Evolutionary conservation across 2,888 invertebrate genomes (phyloP), one percentile per base, ranked within the genome.

Genomic region (Hirtodrosophila histrioides): DNA sequence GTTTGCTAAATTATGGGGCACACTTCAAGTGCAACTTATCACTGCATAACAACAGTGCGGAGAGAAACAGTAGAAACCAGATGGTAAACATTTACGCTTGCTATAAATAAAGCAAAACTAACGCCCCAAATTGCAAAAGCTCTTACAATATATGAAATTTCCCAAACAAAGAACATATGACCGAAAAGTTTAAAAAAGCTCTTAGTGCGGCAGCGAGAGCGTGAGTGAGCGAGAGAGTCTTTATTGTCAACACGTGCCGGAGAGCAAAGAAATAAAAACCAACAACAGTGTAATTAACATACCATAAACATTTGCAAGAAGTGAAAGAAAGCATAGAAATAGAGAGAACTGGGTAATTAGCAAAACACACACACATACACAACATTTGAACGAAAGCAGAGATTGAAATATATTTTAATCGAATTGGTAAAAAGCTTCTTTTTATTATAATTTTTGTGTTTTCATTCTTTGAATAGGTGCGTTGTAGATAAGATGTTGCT

Each of bases 81-180:
- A 46, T 64, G 51, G 33, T 51, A 39, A 29, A 49, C 49, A 75
- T 62, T 56, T 56, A 63, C 46, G 17, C 17, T n/a, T n/a, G n/a
- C n/a, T n/a, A n/a, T n/a, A n/a, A n/a, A 17, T 17, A 17, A n/a
- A n/a, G n/a, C 43, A 40, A 24, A 11, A 7, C 29, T 39, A 55
- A 55, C 37, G 49, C 45, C 55, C 33, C 49, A 27, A 17, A 41
- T 36, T 43, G 48, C 37, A 2, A 49, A 39, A 84, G 78, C 82
- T 85, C 68, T 76, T 46, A 27, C 4, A 27, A 27, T 6, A 10
- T 29, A 46, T 23, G 23, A 78, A 83, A 80, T 86, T 83, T 80
- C 80, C 86, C 83, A 83, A 80, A 86, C 83, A 86, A 86, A 80
- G 66, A 83, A 83, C 86, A 80, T 60, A 61, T 80, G 86, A 40